Base-by-base conservation (phyloP, 2,797 vertebrate species). In the Melanotaenia trifasciata region DNA sequence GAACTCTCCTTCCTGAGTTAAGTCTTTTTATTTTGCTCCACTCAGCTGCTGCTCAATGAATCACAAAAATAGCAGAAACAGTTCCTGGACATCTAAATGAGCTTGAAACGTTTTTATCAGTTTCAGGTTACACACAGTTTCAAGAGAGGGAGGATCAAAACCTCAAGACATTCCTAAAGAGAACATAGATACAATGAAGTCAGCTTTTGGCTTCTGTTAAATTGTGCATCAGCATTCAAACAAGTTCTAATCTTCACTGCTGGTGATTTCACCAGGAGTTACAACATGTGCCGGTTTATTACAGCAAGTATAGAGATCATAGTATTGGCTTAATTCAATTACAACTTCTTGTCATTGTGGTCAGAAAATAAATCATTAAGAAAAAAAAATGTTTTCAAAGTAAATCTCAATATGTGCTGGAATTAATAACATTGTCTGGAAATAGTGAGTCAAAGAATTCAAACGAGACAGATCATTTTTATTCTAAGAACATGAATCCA, bases 121-220 rank as follows among this genome's bases (percentile, higher is more conserved):
- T 86, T 83, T 80, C 72, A 81, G 78, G 77, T 86, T 84, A 79
- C 76, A 5, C 45, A 74, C 67, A 77, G 86, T 91, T 87, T 91
- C 75, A 76, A 57, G 26, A 64, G 79, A 85, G 90, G 85, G 86
- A 88, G 84, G 81, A 89, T 91, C 78, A 87, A 76, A 90, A 77
- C 38, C 58, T 76, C 18, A 67, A 83, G 83, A 81, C 90, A 93
- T 94, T 94, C 92, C 91, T 81, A 26, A 28, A 56, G 71, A 61
- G 91, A 92, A 94, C 90, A 90, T 22, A 88, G 90, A 92, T 92
- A 90, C 90, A 75, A 58, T 5, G 60, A 4, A 2, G 64, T 14
- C 1, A 75, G 56, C 0, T 5, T 64, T 45, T 60, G 38, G 43
- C 33, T 59, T 13, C 26, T 16, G 30, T 20, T 0, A 38, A 22